A percentile compares a stretch with the other conserved stretches of the same genome.
phyloP scores from a whole-genome alignment of 1,140 invertebrate species.

The Chrysomallon squamiferum region DNA sequence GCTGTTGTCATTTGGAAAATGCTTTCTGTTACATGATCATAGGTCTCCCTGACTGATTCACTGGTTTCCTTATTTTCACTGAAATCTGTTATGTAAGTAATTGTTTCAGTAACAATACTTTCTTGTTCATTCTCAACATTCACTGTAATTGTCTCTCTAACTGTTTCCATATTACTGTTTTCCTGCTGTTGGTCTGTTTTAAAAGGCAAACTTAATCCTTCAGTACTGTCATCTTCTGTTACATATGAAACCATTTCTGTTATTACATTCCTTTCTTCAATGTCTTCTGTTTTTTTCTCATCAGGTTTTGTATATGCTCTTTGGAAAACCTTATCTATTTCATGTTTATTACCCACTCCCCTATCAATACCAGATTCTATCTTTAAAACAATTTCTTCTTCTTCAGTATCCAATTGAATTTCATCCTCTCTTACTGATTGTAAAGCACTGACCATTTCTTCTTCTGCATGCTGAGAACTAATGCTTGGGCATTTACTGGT shows the following conservation, averaged over 20 bases:
- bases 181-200: no score
- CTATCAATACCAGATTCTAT: neutral
- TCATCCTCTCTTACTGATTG: neutral
- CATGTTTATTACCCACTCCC: neutral
- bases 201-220: no score
- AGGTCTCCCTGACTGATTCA: no score
- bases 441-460: neutral
- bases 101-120: no score
- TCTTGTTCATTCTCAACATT: no score
- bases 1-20: no score
- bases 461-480: neutral
- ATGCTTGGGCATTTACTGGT: neutral
- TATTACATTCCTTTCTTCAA: neutral
- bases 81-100: no score
- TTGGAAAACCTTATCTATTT: neutral
- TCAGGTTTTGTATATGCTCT: neutral
- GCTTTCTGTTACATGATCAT: no score
- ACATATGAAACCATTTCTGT: neutral
- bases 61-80: no score
- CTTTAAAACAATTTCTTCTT: neutral
- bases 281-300: neutral
- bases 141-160: no score
- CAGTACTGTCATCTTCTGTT: neutral
- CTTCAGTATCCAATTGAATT: neutral
- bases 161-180: no score